Percentiles rank a stretch among this genome's conserved stretches.
phyloP scores from a whole-genome alignment of 1,140 invertebrate genomes.

The Drosophila elegans region DNA sequence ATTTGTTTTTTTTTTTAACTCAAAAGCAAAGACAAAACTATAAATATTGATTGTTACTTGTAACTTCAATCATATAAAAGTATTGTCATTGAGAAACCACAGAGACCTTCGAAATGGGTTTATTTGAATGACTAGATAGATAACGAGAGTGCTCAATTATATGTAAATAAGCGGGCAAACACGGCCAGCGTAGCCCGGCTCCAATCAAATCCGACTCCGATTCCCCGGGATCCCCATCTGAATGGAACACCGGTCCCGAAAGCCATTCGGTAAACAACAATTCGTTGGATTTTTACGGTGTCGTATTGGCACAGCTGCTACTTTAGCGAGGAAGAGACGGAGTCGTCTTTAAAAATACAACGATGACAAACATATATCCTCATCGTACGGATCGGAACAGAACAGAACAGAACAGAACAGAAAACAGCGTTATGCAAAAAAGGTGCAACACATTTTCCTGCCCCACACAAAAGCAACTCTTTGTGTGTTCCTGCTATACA shows the following conservation, averaged over 20 bases:
- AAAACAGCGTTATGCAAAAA: constrained; percentile 72
- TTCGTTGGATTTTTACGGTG: constrained; percentile 28
- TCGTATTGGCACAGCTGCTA: constrained; percentile 74
- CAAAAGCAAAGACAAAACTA: too few species aligned
- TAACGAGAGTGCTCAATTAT: constrained; percentile 25
- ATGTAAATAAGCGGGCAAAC: constrained; percentile 40
- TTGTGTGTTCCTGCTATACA: constrained; percentile 70
- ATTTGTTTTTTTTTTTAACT: too few species aligned
- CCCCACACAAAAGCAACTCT: constrained; percentile 71
- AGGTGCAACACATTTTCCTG: constrained; percentile 77
- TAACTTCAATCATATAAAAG: too few species aligned
- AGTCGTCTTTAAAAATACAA: constrained; percentile 26
- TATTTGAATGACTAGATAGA: constrained; percentile 43
- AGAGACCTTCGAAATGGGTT: constrained; percentile 30
- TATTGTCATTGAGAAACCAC: constrained; percentile 1
- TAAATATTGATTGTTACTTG: too few species aligned
- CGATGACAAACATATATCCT: constrained; percentile 28
- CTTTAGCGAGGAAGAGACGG: constrained; percentile 26
- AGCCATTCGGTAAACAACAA: constrained; percentile 44
- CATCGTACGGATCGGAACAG: constrained; percentile 9
- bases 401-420: constrained; percentile 46
- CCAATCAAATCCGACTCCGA: constrained; percentile 36
- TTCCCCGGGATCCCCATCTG: constrained; percentile 7
- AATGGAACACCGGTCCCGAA: constrained; percentile 37
- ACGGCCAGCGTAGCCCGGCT: constrained; percentile 18